Evolutionary conservation across 1,140 invertebrate genomes (phyloP), one percentile per base, ranked within the genome.

Genomic region (Mactra quadrangularis): DNA sequence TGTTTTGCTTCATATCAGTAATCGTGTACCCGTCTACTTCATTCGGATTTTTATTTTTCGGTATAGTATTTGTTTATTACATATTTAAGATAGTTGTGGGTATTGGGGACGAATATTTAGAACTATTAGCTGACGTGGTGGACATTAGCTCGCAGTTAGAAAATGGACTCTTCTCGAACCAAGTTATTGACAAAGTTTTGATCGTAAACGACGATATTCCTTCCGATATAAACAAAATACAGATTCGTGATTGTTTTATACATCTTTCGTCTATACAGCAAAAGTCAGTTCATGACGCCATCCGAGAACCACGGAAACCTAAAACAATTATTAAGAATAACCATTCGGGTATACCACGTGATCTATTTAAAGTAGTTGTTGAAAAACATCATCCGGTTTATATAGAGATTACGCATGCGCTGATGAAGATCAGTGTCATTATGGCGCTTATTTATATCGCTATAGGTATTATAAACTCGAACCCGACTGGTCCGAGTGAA

Each of bases 1-100:
- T 66, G 19, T 66, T 77, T 33, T 25, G 57, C 33, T 64, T 77
- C 31, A n/a, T 64, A 7, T 29, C 75, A 1, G 19, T 77, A 3
- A 31, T 77, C 22, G n/a, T 77, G 2, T 77, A 64, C 45, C 75
- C 75, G 0, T 77, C 72, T 19, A 25, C 33, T 22, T 75, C 72
- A 17, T 75, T 75, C 38, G 72, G 72, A 0, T 75, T 59, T 38
- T 35, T 77, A n/a, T 77, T 77, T 38, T 62, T 77, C 25, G 57
- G 59, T 15, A 64, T 62, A 7, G 59, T 35, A 13, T 33, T 77
- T 4, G 0, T 77, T 7, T 77, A 77, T 53, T 77, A 77, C 33
- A 25, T 77, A 25, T 52, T 62, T 19, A 77, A 77, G 31, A 50
- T 64, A 17, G 13, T 77, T n/a, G n/a, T n/a, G 17, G 41, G 45